Base-by-base conservation (phyloP, 2,888 invertebrate species). In the Tromatobia lineatoria region DNA sequence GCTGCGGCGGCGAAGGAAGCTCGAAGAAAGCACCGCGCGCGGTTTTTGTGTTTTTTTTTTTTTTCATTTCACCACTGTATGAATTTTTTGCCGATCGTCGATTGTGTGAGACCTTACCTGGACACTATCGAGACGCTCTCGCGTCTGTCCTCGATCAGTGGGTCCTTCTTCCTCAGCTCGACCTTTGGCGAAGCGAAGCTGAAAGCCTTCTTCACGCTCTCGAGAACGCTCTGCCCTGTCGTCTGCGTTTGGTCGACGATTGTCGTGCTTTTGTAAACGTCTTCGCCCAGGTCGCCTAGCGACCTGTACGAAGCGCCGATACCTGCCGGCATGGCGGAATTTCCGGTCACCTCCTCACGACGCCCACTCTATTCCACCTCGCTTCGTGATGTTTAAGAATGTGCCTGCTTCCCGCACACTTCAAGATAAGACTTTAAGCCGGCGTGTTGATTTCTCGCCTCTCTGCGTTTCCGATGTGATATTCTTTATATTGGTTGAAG, bases 181-280 rank as follows among this genome's bases (percentile, higher is more conserved):
- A 94, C 92, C 89, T 92, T 93, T 45, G 92, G 91, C 85, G 94
- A 94, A 85, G 94, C 94, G 90, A 94, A 94, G 88, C 93, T 95
- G 94, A 96, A 94, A 84, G 95, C 95, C 94, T 95, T 96, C 94
- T 95, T 96, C 90, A 95, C 94, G 87, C 95, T 95, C 89, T 95
- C 95, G 89, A 96, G 92, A 85, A 96, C 94, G 88, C 95, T 95
- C 86, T 94, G 93, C 52, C 94, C 93, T 87, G 94, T 94, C 87
- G 94, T 94, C 90, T 94, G 95, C 89, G 94, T 94, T 88, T 94
- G 94, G 54, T 94, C 95, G 88, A 95, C 93, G 90, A 94, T 93
- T 74, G 96, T 96, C 67, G 96, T 96, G 90, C 95, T 94, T 91
- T 95, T 95, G 95, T 96, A 96, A 88, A 96, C 95, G 93, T 95